phyloP scores from a whole-genome alignment of 2,113 vertebrate species.

The Cromileptes altivelis region DNA sequence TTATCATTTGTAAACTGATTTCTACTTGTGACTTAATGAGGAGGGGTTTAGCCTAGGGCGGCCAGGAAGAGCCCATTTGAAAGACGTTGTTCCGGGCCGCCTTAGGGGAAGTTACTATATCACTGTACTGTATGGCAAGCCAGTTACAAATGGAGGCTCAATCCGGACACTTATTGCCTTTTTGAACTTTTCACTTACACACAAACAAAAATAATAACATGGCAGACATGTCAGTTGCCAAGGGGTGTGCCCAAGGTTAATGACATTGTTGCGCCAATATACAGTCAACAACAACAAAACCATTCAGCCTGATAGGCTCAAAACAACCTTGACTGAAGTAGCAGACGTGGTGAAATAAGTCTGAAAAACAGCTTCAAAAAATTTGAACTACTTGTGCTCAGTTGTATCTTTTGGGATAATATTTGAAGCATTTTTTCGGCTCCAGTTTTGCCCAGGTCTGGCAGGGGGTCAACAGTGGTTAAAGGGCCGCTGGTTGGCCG shows the following conservation, averaged over 20 bases:
- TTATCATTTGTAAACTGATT: conserved; percentile 86
- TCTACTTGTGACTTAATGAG: conserved; percentile 85
- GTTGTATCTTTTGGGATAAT: conserved; percentile 4
- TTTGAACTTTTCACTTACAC: conserved; percentile 74
- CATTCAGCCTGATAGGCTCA: conserved; percentile 76
- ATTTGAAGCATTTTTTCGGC: conserved; percentile 59
- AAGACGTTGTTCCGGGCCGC: conserved; percentile 70
- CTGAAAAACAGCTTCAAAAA: conserved; percentile 55
- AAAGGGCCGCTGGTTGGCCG: conserved; percentile 66
- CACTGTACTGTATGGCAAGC: conserved; percentile 89
- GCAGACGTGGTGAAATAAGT: conserved; percentile 61
- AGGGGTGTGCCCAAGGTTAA: conserved; percentile 47
- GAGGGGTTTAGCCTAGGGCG: conserved; percentile 77
- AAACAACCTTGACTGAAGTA: conserved; percentile 74
- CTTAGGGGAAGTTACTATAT: conserved; percentile 84
- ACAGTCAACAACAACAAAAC: conserved; percentile 70
- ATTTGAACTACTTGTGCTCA: conserved; percentile 6
- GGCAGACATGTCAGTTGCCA: conserved; percentile 55
- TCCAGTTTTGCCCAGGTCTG: conserved; percentile 53
- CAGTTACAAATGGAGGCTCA: conserved; percentile 85
- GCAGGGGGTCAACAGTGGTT: conserved; percentile 66
- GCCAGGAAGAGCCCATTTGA: conserved; percentile 69
- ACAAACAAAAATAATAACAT: conserved; percentile 69
- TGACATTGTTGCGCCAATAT: conserved; percentile 58
- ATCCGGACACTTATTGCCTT: conserved; percentile 86